Conservation (phyloP, 2,797 vertebrate species). For the Enteromius unitaeniatus region DNA sequence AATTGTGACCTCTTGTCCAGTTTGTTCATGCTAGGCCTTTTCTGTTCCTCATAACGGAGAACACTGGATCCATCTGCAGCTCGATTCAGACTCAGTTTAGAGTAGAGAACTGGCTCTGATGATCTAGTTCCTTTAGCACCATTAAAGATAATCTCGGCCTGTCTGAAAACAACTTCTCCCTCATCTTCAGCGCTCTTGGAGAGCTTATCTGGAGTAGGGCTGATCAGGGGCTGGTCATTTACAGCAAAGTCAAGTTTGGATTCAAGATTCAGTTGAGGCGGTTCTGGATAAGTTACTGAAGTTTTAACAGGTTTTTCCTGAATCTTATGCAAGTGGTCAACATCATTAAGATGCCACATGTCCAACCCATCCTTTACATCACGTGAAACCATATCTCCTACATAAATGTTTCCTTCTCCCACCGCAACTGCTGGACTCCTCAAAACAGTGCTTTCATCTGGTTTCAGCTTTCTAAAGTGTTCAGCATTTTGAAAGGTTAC, state of each 20-base stretch:
- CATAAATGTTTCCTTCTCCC: background rate
- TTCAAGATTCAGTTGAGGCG: background rate
- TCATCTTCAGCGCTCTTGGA: background rate
- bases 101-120: slow-evolving; percentile 52
- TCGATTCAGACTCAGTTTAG: slow-evolving; percentile 66
- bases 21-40: background rate
- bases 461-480: background rate
- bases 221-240: background rate
- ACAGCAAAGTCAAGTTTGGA: background rate
- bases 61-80: slow-evolving; percentile 61
- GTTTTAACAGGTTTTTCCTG: background rate
- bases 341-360: background rate
- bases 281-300: background rate
- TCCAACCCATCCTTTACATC: background rate
- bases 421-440: background rate
- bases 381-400: background rate
- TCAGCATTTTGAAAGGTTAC: background rate
- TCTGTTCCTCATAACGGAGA: slow-evolving; percentile 71
- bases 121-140: background rate
- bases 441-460: background rate
- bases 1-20: background rate
- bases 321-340: background rate
- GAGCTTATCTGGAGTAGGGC: background rate
- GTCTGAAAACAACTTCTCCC: background rate
- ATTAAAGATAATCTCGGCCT: background rate